Evolutionary conservation across 2,888 invertebrate species (phyloP), one percentile per base, ranked within the genome.

Genomic region (Drosophila dives): DNA sequence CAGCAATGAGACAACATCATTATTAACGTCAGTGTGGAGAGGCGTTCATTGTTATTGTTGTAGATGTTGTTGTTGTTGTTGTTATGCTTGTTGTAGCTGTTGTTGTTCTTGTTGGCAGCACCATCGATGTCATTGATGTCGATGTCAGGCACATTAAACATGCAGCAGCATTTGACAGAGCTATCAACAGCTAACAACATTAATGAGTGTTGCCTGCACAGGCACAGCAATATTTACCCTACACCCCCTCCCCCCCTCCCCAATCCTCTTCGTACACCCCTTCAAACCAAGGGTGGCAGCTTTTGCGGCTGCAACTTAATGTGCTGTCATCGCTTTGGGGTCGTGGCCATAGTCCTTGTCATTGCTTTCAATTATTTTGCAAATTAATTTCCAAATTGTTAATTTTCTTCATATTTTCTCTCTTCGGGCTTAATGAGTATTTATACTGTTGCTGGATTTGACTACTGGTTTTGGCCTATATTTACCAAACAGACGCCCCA

Each of bases 311-410:
- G 75, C 73, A 60, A 56, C 40, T 56, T 77, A 71, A 78, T 71
- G 68, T 70, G 78, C 67, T 80, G 77, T 74, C 86, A 80, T 70
- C 83, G 73, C 58, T 74, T 56, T 20, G 10, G 50, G 36, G 26
- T 51, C 50, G 53, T 48, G 64, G 63, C 10, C 54, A 38, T 48
- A 32, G 40, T 72, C 59, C 72, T 71, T 78, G 75, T 71, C 75
- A 86, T 84, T 79, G 79, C 78, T 80, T 87, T 78, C 83, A 89
- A 89, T 89, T 88, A 89, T 80, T 89, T 87, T 81, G 78, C 85
- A 88, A 90, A 89, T 90, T 90, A 90, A 88, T 90, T 90, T 89
- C 76, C 83, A 90, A 90, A 90, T 90, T 90, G 86, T 76, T 85
- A 83, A 87, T 86, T 82, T 83, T 84, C 86, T 83, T 84, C 88